A percentile compares a stretch with the other conserved stretches of the same genome.
Evolutionary conservation across 2,888 invertebrate species (phyloP).

Genomic region (Laothoe populi): DNA sequence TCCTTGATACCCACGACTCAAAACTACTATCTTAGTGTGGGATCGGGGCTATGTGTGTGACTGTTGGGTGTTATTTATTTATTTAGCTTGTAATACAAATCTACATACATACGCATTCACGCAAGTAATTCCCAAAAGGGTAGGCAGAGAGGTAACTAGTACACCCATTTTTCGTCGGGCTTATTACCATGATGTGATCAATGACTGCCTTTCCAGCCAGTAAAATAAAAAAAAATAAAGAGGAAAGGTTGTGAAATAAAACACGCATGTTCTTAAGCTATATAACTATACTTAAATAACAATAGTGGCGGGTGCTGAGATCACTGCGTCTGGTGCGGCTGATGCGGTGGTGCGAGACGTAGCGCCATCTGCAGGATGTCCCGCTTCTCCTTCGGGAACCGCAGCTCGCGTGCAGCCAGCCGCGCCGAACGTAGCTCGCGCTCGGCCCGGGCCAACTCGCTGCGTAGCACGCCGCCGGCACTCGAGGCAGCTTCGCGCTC

Average conservation of each 20-base stretch:
- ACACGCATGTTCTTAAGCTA: conserved; percentile 66
- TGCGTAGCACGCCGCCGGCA: conserved; percentile 87
- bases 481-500: conserved; percentile 65
- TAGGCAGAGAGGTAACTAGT: too few species aligned
- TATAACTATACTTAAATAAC: conserved; percentile 78
- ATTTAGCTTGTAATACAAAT: too few species aligned
- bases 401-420: conserved; percentile 94
- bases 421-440: conserved; percentile 93
- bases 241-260: conserved; percentile 52
- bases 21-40: too few species aligned
- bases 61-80: too few species aligned
- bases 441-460: conserved; percentile 93
- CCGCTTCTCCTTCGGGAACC: conserved; percentile 98
- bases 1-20: too few species aligned
- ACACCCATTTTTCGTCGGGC: too few species aligned
- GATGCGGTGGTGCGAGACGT: conserved; percentile 86
- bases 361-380: conserved; percentile 97
- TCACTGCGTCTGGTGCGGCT: conserved; percentile 63
- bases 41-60: too few species aligned
- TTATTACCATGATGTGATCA: too few species aligned
- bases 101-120: too few species aligned
- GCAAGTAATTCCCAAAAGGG: too few species aligned
- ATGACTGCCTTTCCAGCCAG: too few species aligned
- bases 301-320: conserved; percentile 62
- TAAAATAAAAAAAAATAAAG: too few species aligned